Evolutionary conservation across 2,888 invertebrate genomes (phyloP).

Genomic region (Lasius platythorax): DNA sequence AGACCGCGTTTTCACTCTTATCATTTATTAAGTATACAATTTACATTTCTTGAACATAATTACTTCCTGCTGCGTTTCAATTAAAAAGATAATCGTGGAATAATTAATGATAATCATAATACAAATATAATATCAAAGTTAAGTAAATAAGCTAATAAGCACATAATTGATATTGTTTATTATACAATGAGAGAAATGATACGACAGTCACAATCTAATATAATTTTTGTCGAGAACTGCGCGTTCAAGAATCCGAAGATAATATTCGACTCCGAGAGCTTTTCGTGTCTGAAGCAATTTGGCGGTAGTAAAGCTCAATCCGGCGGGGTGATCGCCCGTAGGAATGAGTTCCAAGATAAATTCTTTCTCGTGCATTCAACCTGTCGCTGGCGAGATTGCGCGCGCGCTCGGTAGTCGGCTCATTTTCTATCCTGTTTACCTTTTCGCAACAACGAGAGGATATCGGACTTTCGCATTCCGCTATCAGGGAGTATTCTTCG

Average conservation of each 20-base stretch:
- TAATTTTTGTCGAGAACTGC: neutral
- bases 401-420: slow-evolving; percentile 35
- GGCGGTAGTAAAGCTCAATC: slow-evolving; percentile 41
- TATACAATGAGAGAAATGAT: neutral
- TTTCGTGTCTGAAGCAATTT: slow-evolving; percentile 39
- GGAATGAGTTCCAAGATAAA: slow-evolving; percentile 47
- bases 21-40: slow-evolving; percentile 10
- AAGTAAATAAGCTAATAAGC: neutral
- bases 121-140: neutral
- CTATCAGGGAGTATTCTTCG: slow-evolving; percentile 32
- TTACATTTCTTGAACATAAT: neutral
- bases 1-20: slow-evolving; percentile 1
- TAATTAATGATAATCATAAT: neutral
- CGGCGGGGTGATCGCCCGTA: slow-evolving; percentile 40
- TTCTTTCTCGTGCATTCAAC: slow-evolving; percentile 54
- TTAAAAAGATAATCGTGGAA: neutral
- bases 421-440: slow-evolving; percentile 53
- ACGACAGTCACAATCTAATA: neutral
- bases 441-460: slow-evolving; percentile 52
- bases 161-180: neutral
- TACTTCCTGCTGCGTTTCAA: neutral
- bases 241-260: neutral
- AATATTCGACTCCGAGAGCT: slow-evolving; percentile 36
- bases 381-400: slow-evolving; percentile 39
- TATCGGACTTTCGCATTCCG: slow-evolving; percentile 24